Evolutionary conservation across 2,113 vertebrate species (phyloP).

Genomic region (Rhynchopsitta pachyrhyncha): DNA sequence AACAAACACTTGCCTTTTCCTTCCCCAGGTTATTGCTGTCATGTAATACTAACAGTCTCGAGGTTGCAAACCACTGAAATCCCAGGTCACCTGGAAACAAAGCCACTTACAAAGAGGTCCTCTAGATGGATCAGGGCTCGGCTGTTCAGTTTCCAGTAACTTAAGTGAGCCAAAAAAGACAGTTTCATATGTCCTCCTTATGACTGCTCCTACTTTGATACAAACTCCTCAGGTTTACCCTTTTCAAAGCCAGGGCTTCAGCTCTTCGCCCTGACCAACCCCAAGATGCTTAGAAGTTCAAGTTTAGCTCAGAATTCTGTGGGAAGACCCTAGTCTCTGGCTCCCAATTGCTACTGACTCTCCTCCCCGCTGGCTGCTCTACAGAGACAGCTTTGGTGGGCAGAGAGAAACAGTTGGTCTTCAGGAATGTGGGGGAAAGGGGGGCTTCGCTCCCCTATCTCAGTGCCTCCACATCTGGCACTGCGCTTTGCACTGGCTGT

Average conservation of each 20-base stretch:
- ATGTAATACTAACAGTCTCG: neutral
- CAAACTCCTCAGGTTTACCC: neutral
- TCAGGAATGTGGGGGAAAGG: fast-evolving
- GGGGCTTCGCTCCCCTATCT: neutral
- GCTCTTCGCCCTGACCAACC: neutral
- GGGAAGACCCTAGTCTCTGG: neutral
- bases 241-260: neutral
- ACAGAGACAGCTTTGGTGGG: neutral
- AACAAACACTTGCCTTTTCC: neutral
- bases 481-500: fast-evolving
- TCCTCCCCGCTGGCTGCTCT: neutral
- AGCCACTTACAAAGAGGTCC: neutral
- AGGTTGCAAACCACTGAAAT: neutral
- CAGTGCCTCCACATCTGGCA: no score
- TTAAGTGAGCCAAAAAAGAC: neutral
- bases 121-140: neutral
- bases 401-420: neutral
- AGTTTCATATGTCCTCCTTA: neutral
- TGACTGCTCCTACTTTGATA: neutral
- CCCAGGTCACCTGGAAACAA: neutral
- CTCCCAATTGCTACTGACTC: neutral
- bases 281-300: neutral
- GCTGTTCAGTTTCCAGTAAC: neutral
- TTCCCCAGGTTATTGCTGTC: neutral
- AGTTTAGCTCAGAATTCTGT: neutral